phyloP scores from a whole-genome alignment of 2,113 vertebrate genomes.

The Ciconia stormi region DNA sequence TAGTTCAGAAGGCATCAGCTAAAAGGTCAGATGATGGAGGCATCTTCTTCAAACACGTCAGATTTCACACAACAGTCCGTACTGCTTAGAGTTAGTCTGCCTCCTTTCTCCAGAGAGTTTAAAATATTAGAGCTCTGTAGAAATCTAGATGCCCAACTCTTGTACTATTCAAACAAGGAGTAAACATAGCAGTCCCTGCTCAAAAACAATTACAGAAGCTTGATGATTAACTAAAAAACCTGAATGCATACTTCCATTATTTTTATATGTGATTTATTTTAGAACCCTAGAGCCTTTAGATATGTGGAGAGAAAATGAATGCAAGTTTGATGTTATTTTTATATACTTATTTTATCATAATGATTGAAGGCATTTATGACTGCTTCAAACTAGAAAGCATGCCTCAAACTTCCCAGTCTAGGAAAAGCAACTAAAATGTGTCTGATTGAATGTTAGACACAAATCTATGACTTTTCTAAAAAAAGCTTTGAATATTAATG shows the following conservation, averaged over 20 bases:
- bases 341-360: slow-evolving; percentile 1
- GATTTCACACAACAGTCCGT: background rate
- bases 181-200: background rate
- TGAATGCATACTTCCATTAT: background rate
- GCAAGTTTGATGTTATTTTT: background rate
- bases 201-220: background rate
- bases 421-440: slow-evolving; percentile 15
- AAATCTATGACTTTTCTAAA: background rate
- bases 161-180: background rate
- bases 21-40: background rate
- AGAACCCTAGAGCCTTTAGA: background rate
- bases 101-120: background rate
- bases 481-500: background rate
- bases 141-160: background rate
- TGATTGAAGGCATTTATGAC: background rate
- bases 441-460: background rate
- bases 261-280: background rate
- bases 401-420: background rate
- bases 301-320: background rate
- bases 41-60: background rate
- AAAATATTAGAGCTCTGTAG: background rate
- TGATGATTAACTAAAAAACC: background rate
- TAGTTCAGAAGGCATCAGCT: background rate
- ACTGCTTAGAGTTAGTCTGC: background rate
- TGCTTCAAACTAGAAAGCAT: slow-evolving; percentile 42